Percentiles rank a stretch among this genome's conserved stretches.
Conservation (phyloP, 2,797 vertebrate species). For the Eulemur albifrons region DNA sequence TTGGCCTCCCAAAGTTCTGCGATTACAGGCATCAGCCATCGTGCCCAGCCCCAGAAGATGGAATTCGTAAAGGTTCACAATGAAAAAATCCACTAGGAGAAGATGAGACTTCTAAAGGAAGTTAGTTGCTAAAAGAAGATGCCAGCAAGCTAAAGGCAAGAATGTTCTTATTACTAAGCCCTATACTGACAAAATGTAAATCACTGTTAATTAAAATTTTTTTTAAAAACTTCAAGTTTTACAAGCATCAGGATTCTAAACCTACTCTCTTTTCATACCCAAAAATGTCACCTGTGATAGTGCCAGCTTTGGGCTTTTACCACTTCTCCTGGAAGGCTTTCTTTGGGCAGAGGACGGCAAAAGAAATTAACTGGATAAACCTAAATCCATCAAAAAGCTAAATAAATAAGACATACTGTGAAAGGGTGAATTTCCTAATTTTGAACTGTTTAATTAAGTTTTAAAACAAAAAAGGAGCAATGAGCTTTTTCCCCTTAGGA, state of each 20-base stretch:
- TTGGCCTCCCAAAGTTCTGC: background rate
- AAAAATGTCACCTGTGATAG: background rate
- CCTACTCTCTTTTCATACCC: background rate
- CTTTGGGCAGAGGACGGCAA: background rate
- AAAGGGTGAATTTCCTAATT: constrained; percentile 24
- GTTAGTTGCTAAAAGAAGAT: constrained; percentile 40
- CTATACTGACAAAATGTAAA: constrained; percentile 25
- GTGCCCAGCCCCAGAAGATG: background rate
- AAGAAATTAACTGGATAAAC: background rate
- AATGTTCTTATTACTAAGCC: constrained; percentile 34
- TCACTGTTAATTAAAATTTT: background rate
- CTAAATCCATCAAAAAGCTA: constrained; percentile 11
- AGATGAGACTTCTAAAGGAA: constrained; percentile 18
- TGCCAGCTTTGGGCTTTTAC: background rate
- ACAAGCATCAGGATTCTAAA: constrained; percentile 15
- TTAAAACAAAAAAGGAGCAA: constrained; percentile 41
- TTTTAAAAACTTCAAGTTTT: background rate
- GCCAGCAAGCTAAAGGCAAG: background rate
- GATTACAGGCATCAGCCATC: background rate
- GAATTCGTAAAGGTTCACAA: constrained; percentile 5
- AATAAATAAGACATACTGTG: background rate
- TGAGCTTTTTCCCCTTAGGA: constrained; percentile 8
- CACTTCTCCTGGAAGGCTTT: background rate
- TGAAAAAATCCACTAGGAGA: constrained; percentile 3
- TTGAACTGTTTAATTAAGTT: constrained; percentile 54